Percentiles rank a stretch among this genome's conserved stretches.
Evolutionary conservation across 92 coral and sea anemone genomes (phyloP).

Genomic region (Scolanthus callimorphus): DNA sequence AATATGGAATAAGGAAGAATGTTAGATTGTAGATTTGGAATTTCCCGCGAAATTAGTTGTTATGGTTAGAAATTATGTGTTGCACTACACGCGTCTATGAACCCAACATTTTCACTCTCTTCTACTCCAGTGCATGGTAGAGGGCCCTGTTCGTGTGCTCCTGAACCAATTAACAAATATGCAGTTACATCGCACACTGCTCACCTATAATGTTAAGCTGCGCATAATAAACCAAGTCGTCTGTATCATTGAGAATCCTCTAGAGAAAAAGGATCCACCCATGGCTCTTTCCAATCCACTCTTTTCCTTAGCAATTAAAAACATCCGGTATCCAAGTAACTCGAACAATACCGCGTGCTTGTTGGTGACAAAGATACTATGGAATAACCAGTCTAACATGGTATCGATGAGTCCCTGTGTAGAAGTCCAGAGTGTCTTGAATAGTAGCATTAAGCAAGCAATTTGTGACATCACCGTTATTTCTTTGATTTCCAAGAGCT

Average conservation of each 20-base stretch:
- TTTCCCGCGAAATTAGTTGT: too few relatives aligned
- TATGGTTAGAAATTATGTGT: too few relatives aligned
- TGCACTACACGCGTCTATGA: too few relatives aligned
- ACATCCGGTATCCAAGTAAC: slow-evolving; percentile 53
- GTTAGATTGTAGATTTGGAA: too few relatives aligned
- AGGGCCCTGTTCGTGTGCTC: too few relatives aligned
- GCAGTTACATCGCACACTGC: too few relatives aligned
- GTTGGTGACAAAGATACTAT: slow-evolving; percentile 1
- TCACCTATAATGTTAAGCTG: slow-evolving; percentile 39
- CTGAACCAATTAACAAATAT: too few relatives aligned
- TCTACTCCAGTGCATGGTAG: too few relatives aligned
- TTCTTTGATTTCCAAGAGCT: background rate
- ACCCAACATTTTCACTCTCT: too few relatives aligned
- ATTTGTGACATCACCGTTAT: background rate
- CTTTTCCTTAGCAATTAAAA: slow-evolving; percentile 46
- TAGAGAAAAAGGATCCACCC: slow-evolving; percentile 55
- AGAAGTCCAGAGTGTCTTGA: slow-evolving; percentile 30
- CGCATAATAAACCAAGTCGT: slow-evolving; percentile 49
- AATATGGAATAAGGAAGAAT: too few relatives aligned
- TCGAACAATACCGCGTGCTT: slow-evolving; percentile 7
- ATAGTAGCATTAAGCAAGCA: slow-evolving; percentile 6
- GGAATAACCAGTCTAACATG: slow-evolving; percentile 44
- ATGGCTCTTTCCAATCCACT: slow-evolving; percentile 59
- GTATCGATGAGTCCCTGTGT: slow-evolving; percentile 37
- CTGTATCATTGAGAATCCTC: slow-evolving; percentile 32